Conservation (phyloP, 2,113 vertebrate species). For the Carettochelys insculpta region DNA sequence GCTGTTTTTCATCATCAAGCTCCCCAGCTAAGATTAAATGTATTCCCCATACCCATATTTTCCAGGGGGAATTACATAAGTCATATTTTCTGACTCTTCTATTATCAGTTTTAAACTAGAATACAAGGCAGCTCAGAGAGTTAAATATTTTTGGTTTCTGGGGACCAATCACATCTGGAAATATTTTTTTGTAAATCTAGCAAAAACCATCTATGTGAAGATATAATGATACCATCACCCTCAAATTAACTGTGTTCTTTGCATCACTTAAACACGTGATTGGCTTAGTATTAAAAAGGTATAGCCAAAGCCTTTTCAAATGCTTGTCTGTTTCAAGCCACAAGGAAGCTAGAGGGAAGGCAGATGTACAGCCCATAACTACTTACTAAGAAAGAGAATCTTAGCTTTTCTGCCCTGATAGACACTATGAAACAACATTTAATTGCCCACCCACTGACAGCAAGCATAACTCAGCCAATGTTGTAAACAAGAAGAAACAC, state of each 20-base stretch:
- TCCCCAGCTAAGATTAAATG: constrained; percentile 23
- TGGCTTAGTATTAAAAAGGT: not conserved
- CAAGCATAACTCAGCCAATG: not conserved
- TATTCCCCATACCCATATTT: not conserved
- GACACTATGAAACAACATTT: not conserved
- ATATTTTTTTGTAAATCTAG: constrained; percentile 27
- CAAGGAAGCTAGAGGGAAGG: not conserved
- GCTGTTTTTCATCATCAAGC: not conserved
- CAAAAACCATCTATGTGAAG: constrained; percentile 10
- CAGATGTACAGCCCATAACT: not conserved
- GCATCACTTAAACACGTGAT: not conserved
- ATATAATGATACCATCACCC: not conserved
- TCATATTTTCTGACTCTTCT: constrained; percentile 22
- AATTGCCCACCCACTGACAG: not conserved
- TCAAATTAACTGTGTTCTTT: constrained; percentile 16
- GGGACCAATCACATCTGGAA: constrained; percentile 48
- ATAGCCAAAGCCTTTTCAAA: not conserved
- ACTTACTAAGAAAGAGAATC: not conserved
- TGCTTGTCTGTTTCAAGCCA: not conserved
- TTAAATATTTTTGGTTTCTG: constrained; percentile 24
- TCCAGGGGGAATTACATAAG: not conserved
- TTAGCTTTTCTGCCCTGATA: fast-evolving
- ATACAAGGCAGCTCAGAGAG: constrained; percentile 20
- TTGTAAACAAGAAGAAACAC: constrained; percentile 26
- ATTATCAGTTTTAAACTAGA: constrained; percentile 42